phyloP scores from a whole-genome alignment of 2,888 invertebrate genomes.

The Drosophila atripex region DNA sequence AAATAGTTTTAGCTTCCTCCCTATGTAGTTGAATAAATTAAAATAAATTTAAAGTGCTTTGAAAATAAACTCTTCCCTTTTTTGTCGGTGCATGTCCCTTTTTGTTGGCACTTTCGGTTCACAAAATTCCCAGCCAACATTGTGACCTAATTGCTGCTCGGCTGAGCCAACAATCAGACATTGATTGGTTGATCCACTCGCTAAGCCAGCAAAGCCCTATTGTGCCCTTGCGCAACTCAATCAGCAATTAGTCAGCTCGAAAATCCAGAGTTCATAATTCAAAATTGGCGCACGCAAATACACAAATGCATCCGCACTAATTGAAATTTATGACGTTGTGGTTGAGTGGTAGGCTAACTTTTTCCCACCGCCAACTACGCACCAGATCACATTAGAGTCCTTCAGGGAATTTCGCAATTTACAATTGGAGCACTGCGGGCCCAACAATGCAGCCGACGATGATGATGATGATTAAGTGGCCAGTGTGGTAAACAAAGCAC shows the following conservation, averaged over 20 bases:
- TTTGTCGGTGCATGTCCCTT: neutral
- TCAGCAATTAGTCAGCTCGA: constrained; percentile 52
- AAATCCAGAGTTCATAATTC: constrained; percentile 61
- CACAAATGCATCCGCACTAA: constrained; percentile 46
- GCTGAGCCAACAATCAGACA: constrained; percentile 34
- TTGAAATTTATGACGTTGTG: constrained; percentile 56
- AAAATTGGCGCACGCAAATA: constrained; percentile 58
- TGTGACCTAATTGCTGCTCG: constrained; percentile 39
- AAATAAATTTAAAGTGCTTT: neutral
- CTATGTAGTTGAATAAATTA: neutral
- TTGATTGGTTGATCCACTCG: constrained; percentile 45
- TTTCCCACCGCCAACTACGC: constrained; percentile 35
- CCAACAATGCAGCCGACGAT: constrained; percentile 9
- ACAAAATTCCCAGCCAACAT: constrained; percentile 12
- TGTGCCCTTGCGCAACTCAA: constrained; percentile 34
- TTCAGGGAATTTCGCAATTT: constrained; percentile 56
- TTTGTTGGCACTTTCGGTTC: neutral
- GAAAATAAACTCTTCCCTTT: neutral
- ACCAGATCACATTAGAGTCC: constrained; percentile 40
- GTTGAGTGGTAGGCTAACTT: constrained; percentile 37
- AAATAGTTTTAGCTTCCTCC: no score
- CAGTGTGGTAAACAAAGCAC: constrained; percentile 58
- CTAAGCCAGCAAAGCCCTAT: constrained; percentile 11
- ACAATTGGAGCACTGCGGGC: constrained; percentile 35
- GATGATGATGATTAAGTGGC: constrained; percentile 36